Evolutionary conservation across 2,797 vertebrate species (phyloP), one percentile per base, ranked within the genome.

Genomic region (Pelodytes ibericus): DNA sequence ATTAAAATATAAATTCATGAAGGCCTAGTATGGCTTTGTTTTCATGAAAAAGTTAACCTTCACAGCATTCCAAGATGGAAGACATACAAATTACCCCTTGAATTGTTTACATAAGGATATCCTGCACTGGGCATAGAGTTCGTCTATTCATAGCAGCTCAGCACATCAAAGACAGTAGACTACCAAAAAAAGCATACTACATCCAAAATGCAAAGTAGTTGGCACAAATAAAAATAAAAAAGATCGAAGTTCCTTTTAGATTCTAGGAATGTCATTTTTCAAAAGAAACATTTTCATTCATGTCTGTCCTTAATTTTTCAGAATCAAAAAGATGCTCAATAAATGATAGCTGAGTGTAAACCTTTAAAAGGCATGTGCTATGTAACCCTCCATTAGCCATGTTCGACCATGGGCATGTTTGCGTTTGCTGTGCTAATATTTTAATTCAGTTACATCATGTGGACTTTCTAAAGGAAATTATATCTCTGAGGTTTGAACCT

Each of bases 11-110:
- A 27, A 58, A 47, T 60, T 75, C 51, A 30, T 59, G 1, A 68
- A 63, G n/a, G 13, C 20, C 47, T 29, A 27, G 5, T 22, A 6
- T 66, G 13, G 7, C 6, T 75, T 69, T 70, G 63, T 49, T 76
- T 70, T 69, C 30, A 41, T 69, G 57, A 70, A 33, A n/a, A 76
- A 41, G 66, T 51, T 39, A 70, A 62, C 58, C 58, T 69, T 53
- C 26, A 39, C n/a, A 25, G 58, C 74, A 76, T 76, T 76, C 66
- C 66, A 60, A 75, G 39, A 61, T 64, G 47, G 53, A 75, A 61
- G 56, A 49, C 73, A 59, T 67, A 31, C 39, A 68, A 68, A 75
- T 75, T 68, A 75, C 64, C 63, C 36, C 39, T 67, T 75, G 63
- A 75, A 67, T n/a, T 60, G 39, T 75, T 75, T 75, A 49, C 56